A percentile compares a stretch with the other conserved stretches of the same genome.
phyloP scores from a whole-genome alignment of 2,888 invertebrate genomes.

The Bembecia ichneumoniformis region DNA sequence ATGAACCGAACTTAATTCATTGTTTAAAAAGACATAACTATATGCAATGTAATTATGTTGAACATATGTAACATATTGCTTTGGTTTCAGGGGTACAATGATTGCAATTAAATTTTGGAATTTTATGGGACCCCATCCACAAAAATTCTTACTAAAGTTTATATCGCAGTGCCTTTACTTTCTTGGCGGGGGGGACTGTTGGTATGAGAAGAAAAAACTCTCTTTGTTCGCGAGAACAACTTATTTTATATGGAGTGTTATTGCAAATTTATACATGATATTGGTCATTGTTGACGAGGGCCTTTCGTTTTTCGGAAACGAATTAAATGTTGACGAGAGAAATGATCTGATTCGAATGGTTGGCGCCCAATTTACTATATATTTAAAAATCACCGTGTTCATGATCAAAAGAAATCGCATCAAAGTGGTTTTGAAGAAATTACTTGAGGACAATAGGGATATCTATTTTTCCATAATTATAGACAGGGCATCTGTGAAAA shows the following conservation, averaged over 20 bases:
- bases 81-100: too few relatives aligned
- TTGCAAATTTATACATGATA: background rate
- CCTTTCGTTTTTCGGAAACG: background rate
- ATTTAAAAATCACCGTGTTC: background rate
- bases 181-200: background rate
- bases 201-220: background rate
- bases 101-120: background rate
- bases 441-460: background rate
- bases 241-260: background rate
- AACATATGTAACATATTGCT: background rate
- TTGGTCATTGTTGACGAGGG: background rate
- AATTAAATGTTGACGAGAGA: background rate
- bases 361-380: background rate
- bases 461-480: background rate
- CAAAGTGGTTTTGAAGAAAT: background rate
- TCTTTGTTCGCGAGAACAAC: background rate
- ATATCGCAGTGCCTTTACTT: background rate
- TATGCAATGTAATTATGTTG: too few relatives aligned
- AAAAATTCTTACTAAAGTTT: background rate
- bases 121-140: background rate
- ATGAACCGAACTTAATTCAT: too few relatives aligned
- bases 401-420: background rate
- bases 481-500: background rate
- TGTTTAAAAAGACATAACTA: too few relatives aligned
- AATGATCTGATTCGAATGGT: background rate